Evolutionary conservation across 2,888 invertebrate species (phyloP).

Genomic region (Xestia ashworthii): DNA sequence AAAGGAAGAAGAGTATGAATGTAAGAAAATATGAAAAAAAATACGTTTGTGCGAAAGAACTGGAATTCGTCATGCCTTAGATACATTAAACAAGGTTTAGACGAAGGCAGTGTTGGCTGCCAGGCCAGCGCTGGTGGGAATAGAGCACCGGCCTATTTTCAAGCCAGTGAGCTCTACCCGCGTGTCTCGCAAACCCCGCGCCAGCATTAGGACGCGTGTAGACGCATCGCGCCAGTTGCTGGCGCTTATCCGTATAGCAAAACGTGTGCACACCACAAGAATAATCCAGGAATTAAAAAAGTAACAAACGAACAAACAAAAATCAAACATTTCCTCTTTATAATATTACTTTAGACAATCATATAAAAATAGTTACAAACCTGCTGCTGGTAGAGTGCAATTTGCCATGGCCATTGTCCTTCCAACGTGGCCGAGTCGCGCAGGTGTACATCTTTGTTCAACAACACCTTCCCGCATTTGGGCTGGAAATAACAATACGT

Average conservation of each 20-base stretch:
- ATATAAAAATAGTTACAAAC: conserved; percentile 2
- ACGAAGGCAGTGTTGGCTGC: no score
- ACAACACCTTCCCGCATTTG: background rate
- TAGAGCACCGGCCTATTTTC: no score
- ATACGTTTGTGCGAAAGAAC: background rate
- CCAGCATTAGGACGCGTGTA: no score
- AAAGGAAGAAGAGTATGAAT: background rate
- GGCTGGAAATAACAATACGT: background rate
- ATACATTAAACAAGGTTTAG: background rate
- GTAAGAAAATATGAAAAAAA: background rate
- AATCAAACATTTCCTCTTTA: no score
- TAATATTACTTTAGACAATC: background rate
- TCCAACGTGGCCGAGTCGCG: background rate
- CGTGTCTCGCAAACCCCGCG: no score
- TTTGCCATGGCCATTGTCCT: conserved; percentile 11
- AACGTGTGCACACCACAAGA: no score
- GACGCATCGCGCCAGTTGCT: no score
- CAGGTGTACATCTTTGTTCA: background rate
- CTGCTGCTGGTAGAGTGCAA: conserved; percentile 15
- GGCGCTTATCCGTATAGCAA: no score
- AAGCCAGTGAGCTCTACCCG: no score
- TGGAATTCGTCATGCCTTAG: background rate
- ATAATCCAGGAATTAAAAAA: no score
- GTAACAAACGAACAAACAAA: no score
- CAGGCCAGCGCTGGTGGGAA: no score